Evolutionary conservation across 2,113 vertebrate genomes (phyloP), one percentile per base, ranked within the genome.

Genomic region (Piaya cayana): DNA sequence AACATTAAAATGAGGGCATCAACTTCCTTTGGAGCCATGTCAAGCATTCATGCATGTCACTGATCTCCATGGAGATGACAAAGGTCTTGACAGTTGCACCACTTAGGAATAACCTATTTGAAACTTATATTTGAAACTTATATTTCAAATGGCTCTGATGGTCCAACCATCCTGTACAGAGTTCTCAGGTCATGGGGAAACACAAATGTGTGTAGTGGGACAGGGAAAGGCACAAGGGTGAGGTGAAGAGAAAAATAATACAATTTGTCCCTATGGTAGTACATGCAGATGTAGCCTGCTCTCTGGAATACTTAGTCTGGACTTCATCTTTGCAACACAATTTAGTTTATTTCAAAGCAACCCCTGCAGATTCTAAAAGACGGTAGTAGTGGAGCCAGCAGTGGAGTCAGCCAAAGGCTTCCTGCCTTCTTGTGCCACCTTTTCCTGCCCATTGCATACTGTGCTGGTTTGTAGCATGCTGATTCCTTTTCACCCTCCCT

Each of bases 1-100:
- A 80, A 43, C 15, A 9, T 13, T 37, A 30, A 74, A 70, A 43
- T 0, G 0, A 3, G 17, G 19, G 3, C 22, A 71, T 60, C 39
- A 52, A 0, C 15, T 5, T 90, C 43, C 43, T 27, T 10, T 3
- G 50, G 29, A 20, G 21, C 63, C 22, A 59, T 27, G 29, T 43
- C 45, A 63, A 63, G 16, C 47, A 36, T 55, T 81, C 47, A 30
- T 43, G 5, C 5, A 6, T 71, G 14, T 59, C 53, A 22, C 30
- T 68, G 30, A 36, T 71, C 11, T 84, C 60, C 22, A 18, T 4
- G 39, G 49, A 86, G 25, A 60, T 53, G 60, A 17, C 52, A 90
- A 88, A 83, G 23, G 8, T 64, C 32, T 93, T 67, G 36, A 26
- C 11, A 42, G 12, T 86, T 78, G 18, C 39, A 25, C 5, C 11